Evolutionary conservation across 2,888 invertebrate species (phyloP).

Genomic region (Drosophila melanosoma): DNA sequence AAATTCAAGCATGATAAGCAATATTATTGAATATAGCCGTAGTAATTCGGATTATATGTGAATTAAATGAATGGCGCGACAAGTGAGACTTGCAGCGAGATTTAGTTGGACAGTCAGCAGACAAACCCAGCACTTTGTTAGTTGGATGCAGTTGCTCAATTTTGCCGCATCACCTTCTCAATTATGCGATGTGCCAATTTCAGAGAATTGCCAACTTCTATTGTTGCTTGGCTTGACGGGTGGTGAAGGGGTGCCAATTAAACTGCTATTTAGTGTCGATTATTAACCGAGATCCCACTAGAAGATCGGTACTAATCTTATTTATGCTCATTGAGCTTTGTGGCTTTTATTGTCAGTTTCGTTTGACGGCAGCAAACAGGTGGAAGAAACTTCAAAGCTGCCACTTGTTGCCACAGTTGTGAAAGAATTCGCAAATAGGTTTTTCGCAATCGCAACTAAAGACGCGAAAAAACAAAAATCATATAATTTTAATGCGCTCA

Average conservation of each 20-base stretch:
- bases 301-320: conserved; percentile 66
- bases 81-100: conserved; percentile 22
- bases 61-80: conserved; percentile 16
- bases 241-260: conserved; percentile 64
- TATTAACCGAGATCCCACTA: conserved; percentile 49
- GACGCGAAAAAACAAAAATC: conserved; percentile 3
- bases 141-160: conserved; percentile 41
- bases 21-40: conserved; percentile 3
- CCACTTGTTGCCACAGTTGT: conserved; percentile 57
- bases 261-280: conserved; percentile 73
- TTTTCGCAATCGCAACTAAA: conserved; percentile 51
- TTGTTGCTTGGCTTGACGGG: conserved; percentile 1
- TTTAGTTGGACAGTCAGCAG: conserved; percentile 16
- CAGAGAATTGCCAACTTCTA: conserved; percentile 15
- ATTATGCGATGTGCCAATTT: conserved; percentile 60
- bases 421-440: conserved; percentile 49
- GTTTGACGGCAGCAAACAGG: conserved; percentile 25
- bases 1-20: conserved; percentile 31
- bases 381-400: conserved; percentile 46
- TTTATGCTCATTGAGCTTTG: conserved; percentile 71
- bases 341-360: conserved; percentile 52
- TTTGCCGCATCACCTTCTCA: conserved; percentile 64
- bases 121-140: conserved; percentile 58
- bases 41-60: neutral
- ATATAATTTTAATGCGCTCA: conserved; percentile 63